Base-by-base conservation (phyloP, 2,113 vertebrate species). In the Propithecus coquereli region DNA sequence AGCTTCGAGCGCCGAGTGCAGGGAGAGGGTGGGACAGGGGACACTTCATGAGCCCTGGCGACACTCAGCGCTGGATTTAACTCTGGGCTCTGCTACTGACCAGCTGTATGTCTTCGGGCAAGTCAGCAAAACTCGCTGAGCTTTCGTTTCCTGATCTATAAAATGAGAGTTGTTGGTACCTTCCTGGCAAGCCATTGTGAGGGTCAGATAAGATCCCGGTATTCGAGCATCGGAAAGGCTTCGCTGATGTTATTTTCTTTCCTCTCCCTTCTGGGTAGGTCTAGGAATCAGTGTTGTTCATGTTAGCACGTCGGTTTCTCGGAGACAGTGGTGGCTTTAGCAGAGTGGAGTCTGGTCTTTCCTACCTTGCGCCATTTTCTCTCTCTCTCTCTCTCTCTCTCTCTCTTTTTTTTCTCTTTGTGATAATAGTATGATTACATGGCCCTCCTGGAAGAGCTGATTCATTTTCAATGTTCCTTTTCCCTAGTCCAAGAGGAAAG, bases 401-500 rank as follows among this genome's bases (percentile, higher is more conserved):
- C 30, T 7, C 3, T n/a, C 8, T 76, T 23, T 18, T 20, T 14
- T 9, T 27, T 68, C 50, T 23, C 6, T 10, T 54, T 34, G 12
- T 63, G 7, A 79, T 52, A 59, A 57, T 57, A 61, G 34, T 40
- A 6, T 20, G 22, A 68, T 63, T 57, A 22, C 18, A n/a, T 20
- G 37, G 34, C 16, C 76, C 37, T 90, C 25, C 1, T 40, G 52
- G n/a, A 80, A 57, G 32, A 92, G 25, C 65, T 87, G 32, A 63
- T 92, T 87, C 37, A 65, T 61, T 90, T 68, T 73, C 20, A 77
- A 6, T 13, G 40, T 85, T 81, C 10, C 50, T 74, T 88, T 91
- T 50, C 45, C 12, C 37, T 50, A 17, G 9, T 17, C 20, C 20
- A 61, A 70, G 18, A 73, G n/a, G 23, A 65, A 57, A 93, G 40